Conservation (phyloP, 2,888 invertebrate genomes). For the Nipponacmea schrenckii region DNA sequence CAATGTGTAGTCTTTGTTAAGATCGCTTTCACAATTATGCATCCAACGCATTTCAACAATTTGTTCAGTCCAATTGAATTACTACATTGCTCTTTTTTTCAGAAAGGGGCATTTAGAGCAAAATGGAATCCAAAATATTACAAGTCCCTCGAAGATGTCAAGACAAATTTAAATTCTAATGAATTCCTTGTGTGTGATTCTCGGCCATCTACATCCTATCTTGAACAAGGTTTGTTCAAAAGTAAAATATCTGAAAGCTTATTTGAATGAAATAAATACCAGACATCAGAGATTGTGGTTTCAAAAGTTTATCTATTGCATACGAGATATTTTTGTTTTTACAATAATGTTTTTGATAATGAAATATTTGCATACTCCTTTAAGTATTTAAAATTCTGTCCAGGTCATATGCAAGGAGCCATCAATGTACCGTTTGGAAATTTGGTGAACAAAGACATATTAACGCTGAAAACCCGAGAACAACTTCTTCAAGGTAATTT, state of each 20-base stretch:
- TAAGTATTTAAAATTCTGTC: neutral
- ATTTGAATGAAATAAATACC: too few relatives aligned
- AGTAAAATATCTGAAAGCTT: too few relatives aligned
- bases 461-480: slow-evolving; percentile 34
- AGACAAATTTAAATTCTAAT: slow-evolving; percentile 22
- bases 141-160: slow-evolving; percentile 34
- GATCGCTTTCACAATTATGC: too few relatives aligned
- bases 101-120: slow-evolving; percentile 42
- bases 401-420: slow-evolving; percentile 41
- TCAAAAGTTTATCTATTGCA: too few relatives aligned
- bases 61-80: too few relatives aligned
- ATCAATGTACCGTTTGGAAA: slow-evolving; percentile 32
- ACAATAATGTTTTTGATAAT: too few relatives aligned
- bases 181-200: slow-evolving; percentile 40
- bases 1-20: too few relatives aligned
- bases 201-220: slow-evolving; percentile 27
- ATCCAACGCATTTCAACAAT: too few relatives aligned
- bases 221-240: slow-evolving; percentile 21
- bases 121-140: slow-evolving; percentile 20
- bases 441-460: slow-evolving; percentile 35
- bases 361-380: too few relatives aligned
- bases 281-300: too few relatives aligned
- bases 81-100: neutral
- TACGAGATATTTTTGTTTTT: too few relatives aligned
- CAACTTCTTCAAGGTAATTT: slow-evolving; percentile 36